Evolutionary conservation across 2,888 invertebrate genomes (phyloP).

Genomic region (Drepanosiphum platanoidis): DNA sequence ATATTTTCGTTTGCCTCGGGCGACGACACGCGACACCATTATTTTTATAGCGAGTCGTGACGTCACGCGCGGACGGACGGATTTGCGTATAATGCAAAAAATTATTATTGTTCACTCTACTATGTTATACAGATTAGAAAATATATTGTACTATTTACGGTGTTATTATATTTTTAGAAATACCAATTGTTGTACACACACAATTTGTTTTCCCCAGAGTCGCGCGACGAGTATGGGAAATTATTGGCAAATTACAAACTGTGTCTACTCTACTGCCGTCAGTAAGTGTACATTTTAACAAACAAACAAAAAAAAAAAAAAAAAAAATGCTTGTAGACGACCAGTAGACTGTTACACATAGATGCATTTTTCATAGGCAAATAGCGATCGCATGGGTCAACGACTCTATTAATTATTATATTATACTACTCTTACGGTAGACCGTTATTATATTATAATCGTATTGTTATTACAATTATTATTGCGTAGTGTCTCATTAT

Average conservation of each 20-base stretch:
- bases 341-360: conserved; percentile 42
- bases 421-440: too few species aligned
- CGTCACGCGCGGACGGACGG: too few species aligned
- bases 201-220: conserved; percentile 57
- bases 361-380: not conserved
- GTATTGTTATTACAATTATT: not conserved
- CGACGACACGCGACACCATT: too few species aligned
- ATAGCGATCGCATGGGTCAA: conserved; percentile 44
- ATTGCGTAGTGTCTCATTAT: not conserved
- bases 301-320: conserved; percentile 15
- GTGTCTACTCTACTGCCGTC: conserved; percentile 52
- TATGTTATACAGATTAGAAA: not conserved
- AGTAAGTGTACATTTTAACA: conserved; percentile 42
- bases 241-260: conserved; percentile 49
- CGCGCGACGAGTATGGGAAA: conserved; percentile 56
- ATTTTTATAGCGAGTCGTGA: too few species aligned
- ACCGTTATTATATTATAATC: not conserved
- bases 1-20: too few species aligned
- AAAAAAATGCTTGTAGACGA: conserved; percentile 58
- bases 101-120: not conserved
- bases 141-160: not conserved
- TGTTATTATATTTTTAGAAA: conserved; percentile 53
- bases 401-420: too few species aligned
- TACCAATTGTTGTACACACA: conserved; percentile 49
- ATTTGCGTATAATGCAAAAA: not conserved